Evolutionary conservation across 30 jellyfish, hydroid and myxozoan species (phyloP).

Genomic region (Hydra vulgaris): DNA sequence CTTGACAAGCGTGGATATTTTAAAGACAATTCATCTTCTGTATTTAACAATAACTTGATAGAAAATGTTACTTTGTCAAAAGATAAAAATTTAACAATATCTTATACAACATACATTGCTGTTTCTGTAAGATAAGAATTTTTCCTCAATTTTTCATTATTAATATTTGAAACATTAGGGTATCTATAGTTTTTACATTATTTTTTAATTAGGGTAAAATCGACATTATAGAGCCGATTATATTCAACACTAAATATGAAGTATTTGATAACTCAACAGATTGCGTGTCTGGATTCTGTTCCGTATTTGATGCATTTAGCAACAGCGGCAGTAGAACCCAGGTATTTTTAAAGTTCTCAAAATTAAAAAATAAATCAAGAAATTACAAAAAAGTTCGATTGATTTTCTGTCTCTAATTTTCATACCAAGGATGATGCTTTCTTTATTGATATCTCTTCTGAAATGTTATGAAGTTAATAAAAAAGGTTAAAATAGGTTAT

Average conservation of each 20-base stretch:
- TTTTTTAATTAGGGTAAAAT: not conserved
- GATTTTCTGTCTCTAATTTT: too few species aligned
- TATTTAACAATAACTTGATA: not conserved
- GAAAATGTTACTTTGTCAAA: constrained; percentile 8
- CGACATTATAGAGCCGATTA: constrained; percentile 17
- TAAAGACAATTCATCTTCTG: not conserved
- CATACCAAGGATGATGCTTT: too few species aligned
- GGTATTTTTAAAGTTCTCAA: not conserved
- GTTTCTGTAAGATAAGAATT: not conserved
- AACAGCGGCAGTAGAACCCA: not conserved
- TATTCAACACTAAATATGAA: constrained; percentile 6
- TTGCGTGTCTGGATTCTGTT: constrained; percentile 5
- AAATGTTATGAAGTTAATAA: too few species aligned
- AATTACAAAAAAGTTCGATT: too few species aligned
- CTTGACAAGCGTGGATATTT: constrained; percentile 9
- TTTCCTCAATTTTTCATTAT: too few species aligned
- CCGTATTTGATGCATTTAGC: constrained; percentile 20
- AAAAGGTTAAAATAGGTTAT: too few species aligned
- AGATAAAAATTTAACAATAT: not conserved
- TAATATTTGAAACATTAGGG: not conserved
- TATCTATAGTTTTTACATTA: not conserved
- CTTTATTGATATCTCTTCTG: too few species aligned
- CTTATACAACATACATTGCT: not conserved
- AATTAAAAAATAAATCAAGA: too few species aligned
- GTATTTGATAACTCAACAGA: not conserved